phyloP scores from a whole-genome alignment of 2,888 invertebrate genomes.

The Dasysyrphus tricinctus region DNA sequence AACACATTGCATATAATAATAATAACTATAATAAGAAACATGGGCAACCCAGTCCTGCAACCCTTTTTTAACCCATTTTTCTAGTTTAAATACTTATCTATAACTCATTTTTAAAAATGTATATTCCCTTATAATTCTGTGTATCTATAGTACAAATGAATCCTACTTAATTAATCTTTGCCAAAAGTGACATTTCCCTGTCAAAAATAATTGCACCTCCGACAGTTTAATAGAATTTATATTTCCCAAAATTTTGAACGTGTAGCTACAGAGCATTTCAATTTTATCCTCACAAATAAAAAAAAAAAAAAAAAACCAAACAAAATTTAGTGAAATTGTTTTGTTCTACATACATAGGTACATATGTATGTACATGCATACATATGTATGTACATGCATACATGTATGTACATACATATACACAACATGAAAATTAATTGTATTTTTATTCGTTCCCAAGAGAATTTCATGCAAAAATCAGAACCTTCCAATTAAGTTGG shows the following conservation, averaged over 20 bases:
- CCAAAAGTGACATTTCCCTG: not conserved
- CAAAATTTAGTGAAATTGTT: constrained; percentile 11
- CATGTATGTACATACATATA: not conserved
- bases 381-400: no score
- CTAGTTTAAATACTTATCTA: no score
- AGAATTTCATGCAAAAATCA: constrained; percentile 17
- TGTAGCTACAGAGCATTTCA: constrained; percentile 15
- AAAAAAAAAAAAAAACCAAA: not conserved
- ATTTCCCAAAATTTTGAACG: constrained; percentile 1
- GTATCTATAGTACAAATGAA: not conserved
- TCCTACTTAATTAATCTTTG: not conserved
- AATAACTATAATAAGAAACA: no score
- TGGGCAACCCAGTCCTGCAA: no score
- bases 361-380: no score
- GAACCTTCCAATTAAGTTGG: constrained; percentile 36
- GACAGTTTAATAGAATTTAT: constrained; percentile 50
- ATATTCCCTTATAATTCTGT: no score
- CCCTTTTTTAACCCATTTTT: no score
- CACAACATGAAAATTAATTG: constrained; percentile 8
- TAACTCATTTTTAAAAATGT: no score
- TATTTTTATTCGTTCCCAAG: constrained; percentile 10
- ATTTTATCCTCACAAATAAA: constrained; percentile 15
- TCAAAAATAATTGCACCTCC: constrained; percentile 42
- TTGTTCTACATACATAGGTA: no score
- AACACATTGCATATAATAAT: no score